Evolutionary conservation across 64 coral and sea anemone species (phyloP).

Genomic region (Dendrophyllia cribrosa): DNA sequence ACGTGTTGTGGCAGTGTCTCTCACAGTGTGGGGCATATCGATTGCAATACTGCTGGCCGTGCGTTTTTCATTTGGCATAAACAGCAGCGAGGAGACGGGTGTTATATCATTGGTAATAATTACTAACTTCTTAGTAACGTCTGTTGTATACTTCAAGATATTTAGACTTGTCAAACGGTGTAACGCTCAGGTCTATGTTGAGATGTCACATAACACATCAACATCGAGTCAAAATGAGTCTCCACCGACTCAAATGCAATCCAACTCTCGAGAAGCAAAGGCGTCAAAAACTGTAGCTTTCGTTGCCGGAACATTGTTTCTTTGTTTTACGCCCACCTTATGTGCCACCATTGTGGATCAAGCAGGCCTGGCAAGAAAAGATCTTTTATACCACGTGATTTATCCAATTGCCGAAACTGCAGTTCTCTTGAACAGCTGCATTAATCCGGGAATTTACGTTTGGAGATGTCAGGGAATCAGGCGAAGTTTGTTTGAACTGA

Average conservation of each 20-base stretch:
- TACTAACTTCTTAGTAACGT: constrained; percentile 24
- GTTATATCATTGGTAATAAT: constrained; percentile 33
- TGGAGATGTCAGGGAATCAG: constrained; percentile 42
- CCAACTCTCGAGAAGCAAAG: constrained; percentile 20
- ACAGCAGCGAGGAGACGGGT: constrained; percentile 33
- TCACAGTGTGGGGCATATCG: neutral
- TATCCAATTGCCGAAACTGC: constrained; percentile 53
- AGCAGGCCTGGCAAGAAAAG: neutral
- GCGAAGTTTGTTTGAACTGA: constrained; percentile 14
- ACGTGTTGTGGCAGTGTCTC: neutral
- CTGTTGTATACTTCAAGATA: constrained; percentile 46
- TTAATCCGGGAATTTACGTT: constrained; percentile 49
- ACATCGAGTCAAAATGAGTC: neutral
- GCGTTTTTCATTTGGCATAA: constrained; percentile 41
- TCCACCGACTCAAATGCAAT: neutral
- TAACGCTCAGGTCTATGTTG: constrained; percentile 2
- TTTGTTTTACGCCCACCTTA: constrained; percentile 26
- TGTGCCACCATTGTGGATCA: constrained; percentile 35
- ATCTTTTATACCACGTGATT: constrained; percentile 48
- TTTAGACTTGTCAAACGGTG: constrained; percentile 24
- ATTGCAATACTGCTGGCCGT: constrained; percentile 18
- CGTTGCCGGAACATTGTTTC: constrained; percentile 39
- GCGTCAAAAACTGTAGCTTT: constrained; percentile 48
- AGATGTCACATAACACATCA: neutral
- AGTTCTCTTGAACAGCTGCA: constrained; percentile 47